phyloP scores from a whole-genome alignment of 2,888 invertebrate species.

The Pachymerium ferrugineum region DNA sequence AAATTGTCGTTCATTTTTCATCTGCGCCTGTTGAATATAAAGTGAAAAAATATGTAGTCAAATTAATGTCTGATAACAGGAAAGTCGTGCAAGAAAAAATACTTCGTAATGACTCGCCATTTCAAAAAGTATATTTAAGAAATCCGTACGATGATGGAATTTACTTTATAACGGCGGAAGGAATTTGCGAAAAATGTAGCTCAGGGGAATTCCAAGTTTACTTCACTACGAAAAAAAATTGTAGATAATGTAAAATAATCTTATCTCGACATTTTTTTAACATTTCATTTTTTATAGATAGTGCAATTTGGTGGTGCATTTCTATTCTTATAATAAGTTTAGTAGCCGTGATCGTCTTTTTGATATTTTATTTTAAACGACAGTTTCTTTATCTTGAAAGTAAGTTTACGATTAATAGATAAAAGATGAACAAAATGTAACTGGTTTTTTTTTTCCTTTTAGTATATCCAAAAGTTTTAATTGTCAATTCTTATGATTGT shows the following conservation, averaged over 20 bases:
- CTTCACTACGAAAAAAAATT: no score
- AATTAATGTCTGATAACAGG: neutral
- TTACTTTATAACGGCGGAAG: neutral
- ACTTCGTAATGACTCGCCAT: neutral
- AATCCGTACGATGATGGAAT: neutral
- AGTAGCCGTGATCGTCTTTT: no score
- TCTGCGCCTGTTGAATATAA: neutral
- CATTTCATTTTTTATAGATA: no score
- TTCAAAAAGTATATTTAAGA: neutral
- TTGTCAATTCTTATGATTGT: neutral
- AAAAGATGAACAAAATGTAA: neutral
- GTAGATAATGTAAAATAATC: no score
- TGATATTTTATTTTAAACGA: no score
- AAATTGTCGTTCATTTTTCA: neutral
- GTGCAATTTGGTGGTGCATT: no score
- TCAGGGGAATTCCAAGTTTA: neutral
- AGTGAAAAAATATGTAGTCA: neutral
- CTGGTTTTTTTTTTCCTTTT: neutral
- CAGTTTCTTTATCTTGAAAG: neutral
- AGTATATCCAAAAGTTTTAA: neutral
- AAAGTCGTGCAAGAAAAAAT: neutral
- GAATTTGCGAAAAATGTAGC: neutral
- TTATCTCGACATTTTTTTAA: no score
- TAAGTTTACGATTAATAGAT: neutral
- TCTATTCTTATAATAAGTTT: no score